Evolutionary conservation across 2,888 invertebrate genomes (phyloP), one percentile per base, ranked within the genome.

Genomic region (Cotesia congregata): DNA sequence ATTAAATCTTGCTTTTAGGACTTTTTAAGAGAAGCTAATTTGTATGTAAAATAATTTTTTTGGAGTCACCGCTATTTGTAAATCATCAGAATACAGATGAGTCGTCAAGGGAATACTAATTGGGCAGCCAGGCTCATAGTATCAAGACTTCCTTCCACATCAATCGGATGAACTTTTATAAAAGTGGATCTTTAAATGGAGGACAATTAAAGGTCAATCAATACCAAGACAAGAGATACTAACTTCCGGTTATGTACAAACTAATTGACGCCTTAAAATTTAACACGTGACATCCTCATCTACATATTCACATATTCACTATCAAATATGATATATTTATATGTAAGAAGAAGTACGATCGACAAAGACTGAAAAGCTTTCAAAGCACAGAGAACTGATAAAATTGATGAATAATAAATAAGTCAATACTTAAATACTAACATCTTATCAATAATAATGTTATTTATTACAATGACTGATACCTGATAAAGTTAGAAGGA

Each of bases 81-180:
- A 69, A 67, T 15, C 39, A 69, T 62, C 20, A 75, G 15, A 61
- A 77, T 71, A 75, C 79, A 77, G 64, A 80, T 78, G 81, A 78
- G 77, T 73, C 76, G 74, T 30, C 50, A 40, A 61, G 15, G 69
- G 68, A 69, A 60, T n/a, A 60, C 67, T 38, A 71, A 77, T 72
- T 59, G 76, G 15, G 67, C 74, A 67, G 67, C 67, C 67, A 73
- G 76, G 61, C 30, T 30, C 20, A 70, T 39, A 69, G 73, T 65
- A 50, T 60, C 40, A 20, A 38, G 64, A 70, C 59, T 69, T 0
- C 30, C 60, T 62, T 69, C 60, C 38, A 73, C 59, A 38, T 74
- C 67, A 62, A 41, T 69, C 17, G 39, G 73, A 74, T 73, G 72
- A 76, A 72, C 59, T 71, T 68, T n/a, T 40, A 59, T 7, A 38